Evolutionary conservation across 2,888 invertebrate species (phyloP), one percentile per base, ranked within the genome.

Genomic region (Nymphalis polychloros): DNA sequence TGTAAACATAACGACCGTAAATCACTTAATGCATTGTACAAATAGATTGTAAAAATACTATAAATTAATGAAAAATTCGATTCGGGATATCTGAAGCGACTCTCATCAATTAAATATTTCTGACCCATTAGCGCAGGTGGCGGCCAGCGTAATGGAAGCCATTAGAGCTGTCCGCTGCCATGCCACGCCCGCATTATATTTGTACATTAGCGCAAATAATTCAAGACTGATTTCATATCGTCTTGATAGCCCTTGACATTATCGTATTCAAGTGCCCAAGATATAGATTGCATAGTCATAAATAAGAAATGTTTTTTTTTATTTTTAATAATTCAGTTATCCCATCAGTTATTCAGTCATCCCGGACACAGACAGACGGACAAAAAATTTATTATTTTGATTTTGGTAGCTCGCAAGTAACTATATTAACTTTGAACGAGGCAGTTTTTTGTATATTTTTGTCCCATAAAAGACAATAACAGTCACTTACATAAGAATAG

Each of bases 71-170:
- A 89, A 88, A 87, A 89, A 87, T 86, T 81, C 77, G 83, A 82
- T 82, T 81, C 81, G 79, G 79, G 73, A 82, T 86, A 86, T 86
- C 86, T 83, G 85, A 84, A 84, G 75, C 75, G 73, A 82, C 79
- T 78, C 83, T 84, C 88, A 89, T 89, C 87, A 88, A 90, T 91
- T 90, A 90, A 89, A 90, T 90, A 90, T 90, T 90, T 89, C 85
- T 88, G 87, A 84, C 76, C 87, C 88, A 90, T 90, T 91, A 92
- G 89, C 85, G 81, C 89, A 89, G 87, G 88, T 90, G 90, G 87
- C 81, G 84, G 81, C 84, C 84, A 83, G 77, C 86, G 85, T 89
- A 90, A 90, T 90, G 89, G 90, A 87, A 85, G 83, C 90, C 87
- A 90, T 89, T 91, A 90, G 84, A 84, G 83, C 81, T 76, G 81